Percentiles rank a stretch among this genome's conserved stretches.
Evolutionary conservation across 1,140 invertebrate genomes (phyloP).

Genomic region (Eubasilissa regina): DNA sequence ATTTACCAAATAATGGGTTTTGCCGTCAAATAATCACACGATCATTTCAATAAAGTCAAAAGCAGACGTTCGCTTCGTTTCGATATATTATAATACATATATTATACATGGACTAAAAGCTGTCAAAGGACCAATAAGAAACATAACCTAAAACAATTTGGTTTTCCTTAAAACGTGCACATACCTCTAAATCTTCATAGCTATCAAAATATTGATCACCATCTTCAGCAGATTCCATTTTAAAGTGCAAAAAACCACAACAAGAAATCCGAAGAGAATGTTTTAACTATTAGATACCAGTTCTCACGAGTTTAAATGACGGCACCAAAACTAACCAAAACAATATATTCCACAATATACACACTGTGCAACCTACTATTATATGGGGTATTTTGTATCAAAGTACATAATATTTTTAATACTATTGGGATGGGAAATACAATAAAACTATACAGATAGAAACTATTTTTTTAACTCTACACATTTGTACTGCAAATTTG

Average conservation of each 20-base stretch:
- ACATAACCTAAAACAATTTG: constrained; percentile 18
- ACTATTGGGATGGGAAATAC: too few species aligned
- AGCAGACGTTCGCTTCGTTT: too few species aligned
- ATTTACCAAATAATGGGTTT: background rate
- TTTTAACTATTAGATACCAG: constrained; percentile 4
- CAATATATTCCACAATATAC: constrained; percentile 2
- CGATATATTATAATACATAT: too few species aligned
- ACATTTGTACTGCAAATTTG: too few species aligned
- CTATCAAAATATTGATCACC: constrained; percentile 69
- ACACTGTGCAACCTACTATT: background rate
- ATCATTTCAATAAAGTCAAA: too few species aligned
- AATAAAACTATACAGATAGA: too few species aligned
- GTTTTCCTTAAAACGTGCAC: background rate
- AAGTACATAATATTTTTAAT: too few species aligned
- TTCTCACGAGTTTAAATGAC: constrained; percentile 20
- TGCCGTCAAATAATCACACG: too few species aligned
- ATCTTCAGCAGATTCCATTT: constrained; percentile 57
- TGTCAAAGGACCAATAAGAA: background rate
- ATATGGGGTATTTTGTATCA: too few species aligned
- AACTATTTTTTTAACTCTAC: too few species aligned
- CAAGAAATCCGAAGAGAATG: background rate
- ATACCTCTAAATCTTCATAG: constrained; percentile 74
- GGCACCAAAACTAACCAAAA: background rate
- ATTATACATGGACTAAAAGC: too few species aligned
- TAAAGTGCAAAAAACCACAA: background rate